A percentile compares a stretch with the other conserved stretches of the same genome.
phyloP scores from a whole-genome alignment of 1,140 invertebrate genomes.

The Ips typographus region DNA sequence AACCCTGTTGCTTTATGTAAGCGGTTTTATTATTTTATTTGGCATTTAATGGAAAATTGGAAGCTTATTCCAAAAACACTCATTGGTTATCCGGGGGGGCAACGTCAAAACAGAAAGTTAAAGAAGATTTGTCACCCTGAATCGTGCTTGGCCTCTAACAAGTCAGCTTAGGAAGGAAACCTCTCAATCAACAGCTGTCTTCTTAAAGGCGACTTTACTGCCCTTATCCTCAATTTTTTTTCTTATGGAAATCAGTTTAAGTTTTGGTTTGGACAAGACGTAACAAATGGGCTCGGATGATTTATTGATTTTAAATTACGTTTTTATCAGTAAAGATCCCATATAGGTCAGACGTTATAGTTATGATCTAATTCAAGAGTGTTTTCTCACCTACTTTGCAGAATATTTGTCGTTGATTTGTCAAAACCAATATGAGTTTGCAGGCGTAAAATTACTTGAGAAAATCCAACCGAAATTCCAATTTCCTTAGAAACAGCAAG shows the following conservation, averaged over 20 bases:
- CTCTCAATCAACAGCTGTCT: background rate
- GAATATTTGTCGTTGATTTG: too few species aligned
- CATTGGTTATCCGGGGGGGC: background rate
- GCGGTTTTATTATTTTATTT: too few species aligned
- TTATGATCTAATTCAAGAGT: too few species aligned
- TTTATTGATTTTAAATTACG: background rate
- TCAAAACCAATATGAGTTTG: too few species aligned
- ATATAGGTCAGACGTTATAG: too few species aligned
- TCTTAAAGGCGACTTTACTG: background rate
- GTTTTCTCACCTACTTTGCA: too few species aligned
- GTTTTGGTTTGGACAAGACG: background rate
- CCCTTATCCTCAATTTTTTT: background rate
- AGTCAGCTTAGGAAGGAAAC: background rate
- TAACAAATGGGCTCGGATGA: background rate
- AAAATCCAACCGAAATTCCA: too few species aligned
- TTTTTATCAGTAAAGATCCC: background rate
- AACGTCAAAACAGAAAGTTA: background rate
- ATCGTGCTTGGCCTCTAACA: background rate
- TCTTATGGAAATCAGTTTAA: background rate
- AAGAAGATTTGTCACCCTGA: background rate
- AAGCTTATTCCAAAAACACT: too few species aligned
- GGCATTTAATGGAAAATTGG: too few species aligned
- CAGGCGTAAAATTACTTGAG: too few species aligned
- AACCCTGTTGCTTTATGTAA: too few species aligned
- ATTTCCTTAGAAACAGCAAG: background rate